Percentiles rank a stretch among this genome's conserved stretches.
Conservation (phyloP, 35 echinoderm and acorn worm genomes). For the Lytechinus pictus region DNA sequence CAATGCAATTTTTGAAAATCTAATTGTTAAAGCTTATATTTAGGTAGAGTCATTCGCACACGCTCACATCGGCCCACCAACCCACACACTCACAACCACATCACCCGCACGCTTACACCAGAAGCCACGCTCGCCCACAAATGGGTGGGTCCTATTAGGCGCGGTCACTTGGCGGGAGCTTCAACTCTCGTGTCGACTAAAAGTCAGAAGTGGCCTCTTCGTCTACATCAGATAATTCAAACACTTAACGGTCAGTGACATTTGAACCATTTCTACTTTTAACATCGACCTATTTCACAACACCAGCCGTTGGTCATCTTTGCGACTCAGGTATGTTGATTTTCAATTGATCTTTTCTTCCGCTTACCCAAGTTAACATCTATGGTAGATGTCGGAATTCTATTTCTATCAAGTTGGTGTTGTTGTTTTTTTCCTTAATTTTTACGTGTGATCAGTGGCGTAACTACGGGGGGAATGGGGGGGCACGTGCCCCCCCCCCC, state of each 20-base stretch:
- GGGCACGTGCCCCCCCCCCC: too few relatives aligned
- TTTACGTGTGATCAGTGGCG: too few relatives aligned
- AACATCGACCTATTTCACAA: neutral
- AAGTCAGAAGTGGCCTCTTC: neutral
- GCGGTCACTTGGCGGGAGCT: neutral
- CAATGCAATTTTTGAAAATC: too few relatives aligned
- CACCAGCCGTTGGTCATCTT: neutral
- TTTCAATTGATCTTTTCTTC: neutral
- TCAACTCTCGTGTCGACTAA: neutral
- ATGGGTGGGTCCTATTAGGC: neutral
- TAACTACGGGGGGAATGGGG: too few relatives aligned
- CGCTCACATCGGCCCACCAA: neutral
- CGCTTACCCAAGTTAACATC: neutral
- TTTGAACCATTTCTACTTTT: neutral
- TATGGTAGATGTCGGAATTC: neutral
- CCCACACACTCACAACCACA: constrained; percentile 20
- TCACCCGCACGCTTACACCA: neutral
- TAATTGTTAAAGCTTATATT: neutral
- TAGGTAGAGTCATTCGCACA: neutral
- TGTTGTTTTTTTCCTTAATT: too few relatives aligned
- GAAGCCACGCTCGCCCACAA: neutral
- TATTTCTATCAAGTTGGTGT: neutral
- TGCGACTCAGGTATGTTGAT: neutral
- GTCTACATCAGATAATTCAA: neutral
- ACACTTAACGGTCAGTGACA: neutral